These are phyloP conservation scores for Crocidura indochinensis DNA, from an alignment of 2,797 vertebrate species.

Conservation along the genomic window DNA sequence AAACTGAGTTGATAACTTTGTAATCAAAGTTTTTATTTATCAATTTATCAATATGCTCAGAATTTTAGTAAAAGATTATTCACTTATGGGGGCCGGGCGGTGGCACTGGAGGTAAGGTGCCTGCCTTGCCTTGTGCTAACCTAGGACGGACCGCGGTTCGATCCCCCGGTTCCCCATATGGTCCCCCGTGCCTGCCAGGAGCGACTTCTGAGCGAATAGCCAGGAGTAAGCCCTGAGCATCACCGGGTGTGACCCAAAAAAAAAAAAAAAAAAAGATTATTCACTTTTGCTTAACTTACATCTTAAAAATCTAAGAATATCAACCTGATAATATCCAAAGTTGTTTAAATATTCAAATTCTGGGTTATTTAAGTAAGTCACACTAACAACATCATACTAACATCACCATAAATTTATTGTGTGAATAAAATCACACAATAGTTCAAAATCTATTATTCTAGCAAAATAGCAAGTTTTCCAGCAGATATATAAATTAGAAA, in stretches of 20 bases:
- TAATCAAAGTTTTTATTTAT: slow-evolving; percentile 52
- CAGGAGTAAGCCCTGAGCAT: no score
- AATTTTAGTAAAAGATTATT: slow-evolving; percentile 30
- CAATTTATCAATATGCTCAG: background rate
- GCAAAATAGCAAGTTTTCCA: slow-evolving; percentile 31
- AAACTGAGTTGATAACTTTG: slow-evolving; percentile 49
- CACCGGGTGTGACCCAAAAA: no score
- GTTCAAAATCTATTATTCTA: slow-evolving; percentile 48
- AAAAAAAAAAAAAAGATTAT: slow-evolving; percentile 23
- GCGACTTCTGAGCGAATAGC: no score
- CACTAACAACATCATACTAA: background rate
- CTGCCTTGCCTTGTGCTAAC: no score
- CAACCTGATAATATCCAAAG: background rate
- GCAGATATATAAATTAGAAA: slow-evolving; percentile 58
- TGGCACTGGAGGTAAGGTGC: no score
- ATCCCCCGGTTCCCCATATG: no score
- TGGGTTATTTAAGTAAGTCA: slow-evolving; percentile 5
- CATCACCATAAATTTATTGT: no score
- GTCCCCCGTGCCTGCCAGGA: no score
- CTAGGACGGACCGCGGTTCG: no score
- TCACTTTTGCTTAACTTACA: slow-evolving; percentile 33
- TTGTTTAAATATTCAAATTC: background rate
- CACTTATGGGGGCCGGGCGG: no score
- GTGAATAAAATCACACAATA: slow-evolving; percentile 48
- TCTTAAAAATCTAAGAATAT: slow-evolving; percentile 18